These are phyloP conservation scores for Cariama cristata DNA, from an alignment of 2,113 vertebrate species.

Conservation along the genomic window DNA sequence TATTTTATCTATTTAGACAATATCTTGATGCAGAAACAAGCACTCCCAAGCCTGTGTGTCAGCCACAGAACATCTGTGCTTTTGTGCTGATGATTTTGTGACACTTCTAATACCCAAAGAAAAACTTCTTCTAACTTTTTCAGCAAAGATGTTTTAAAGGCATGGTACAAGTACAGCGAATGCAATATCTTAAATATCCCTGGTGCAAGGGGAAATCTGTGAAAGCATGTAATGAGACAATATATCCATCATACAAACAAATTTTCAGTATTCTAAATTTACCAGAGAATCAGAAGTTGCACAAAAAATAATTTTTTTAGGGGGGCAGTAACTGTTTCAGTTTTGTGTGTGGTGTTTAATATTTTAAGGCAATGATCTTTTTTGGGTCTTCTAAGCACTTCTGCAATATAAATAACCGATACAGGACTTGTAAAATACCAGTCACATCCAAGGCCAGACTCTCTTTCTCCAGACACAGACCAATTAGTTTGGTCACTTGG, in stretches of 20 bases:
- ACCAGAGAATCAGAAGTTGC: neutral
- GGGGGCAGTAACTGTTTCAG: neutral
- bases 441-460: neutral
- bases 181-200: neutral
- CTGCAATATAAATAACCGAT: neutral
- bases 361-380: neutral
- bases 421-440: neutral
- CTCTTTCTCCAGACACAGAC: neutral
- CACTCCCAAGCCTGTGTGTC: neutral
- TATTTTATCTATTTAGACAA: constrained; percentile 59
- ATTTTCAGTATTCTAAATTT: neutral
- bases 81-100: neutral
- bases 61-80: constrained; percentile 16
- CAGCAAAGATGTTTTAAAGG: neutral
- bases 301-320: neutral
- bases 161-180: neutral
- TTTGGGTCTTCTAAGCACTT: neutral
- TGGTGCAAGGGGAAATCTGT: neutral
- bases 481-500: neutral
- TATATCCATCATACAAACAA: neutral
- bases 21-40: constrained; percentile 42
- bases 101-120: neutral
- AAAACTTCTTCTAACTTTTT: neutral
- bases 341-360: neutral
- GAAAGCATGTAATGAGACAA: neutral